Conservation (phyloP, 1,140 invertebrate species). For the Orchestia grillus region DNA sequence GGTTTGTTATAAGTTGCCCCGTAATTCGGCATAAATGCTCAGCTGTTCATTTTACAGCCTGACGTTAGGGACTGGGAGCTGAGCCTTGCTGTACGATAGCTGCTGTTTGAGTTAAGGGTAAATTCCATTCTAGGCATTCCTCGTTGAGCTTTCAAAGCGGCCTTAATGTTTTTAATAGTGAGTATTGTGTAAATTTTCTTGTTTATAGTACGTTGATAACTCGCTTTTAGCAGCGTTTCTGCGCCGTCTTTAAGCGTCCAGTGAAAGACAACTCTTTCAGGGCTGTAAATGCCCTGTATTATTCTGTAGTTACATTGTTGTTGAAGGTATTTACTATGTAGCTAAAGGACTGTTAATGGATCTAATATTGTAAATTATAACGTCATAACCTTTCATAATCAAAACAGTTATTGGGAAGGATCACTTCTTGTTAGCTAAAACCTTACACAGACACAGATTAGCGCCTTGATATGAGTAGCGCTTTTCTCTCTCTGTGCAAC, state of each 20-base stretch:
- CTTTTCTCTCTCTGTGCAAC: not conserved
- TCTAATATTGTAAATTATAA: not conserved
- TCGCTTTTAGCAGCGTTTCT: not conserved
- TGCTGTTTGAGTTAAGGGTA: not conserved
- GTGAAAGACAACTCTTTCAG: not conserved
- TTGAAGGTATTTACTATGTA: not conserved
- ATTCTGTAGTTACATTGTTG: not conserved
- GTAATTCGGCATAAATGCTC: not conserved
- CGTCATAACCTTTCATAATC: not conserved
- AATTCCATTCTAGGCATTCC: conserved; percentile 30
- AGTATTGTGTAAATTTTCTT: not conserved
- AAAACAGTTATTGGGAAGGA: not conserved
- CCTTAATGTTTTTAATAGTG: conserved; percentile 17
- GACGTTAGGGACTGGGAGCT: not conserved
- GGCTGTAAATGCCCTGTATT: not conserved
- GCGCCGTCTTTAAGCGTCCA: not conserved
- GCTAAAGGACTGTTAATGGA: not conserved
- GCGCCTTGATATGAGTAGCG: not conserved
- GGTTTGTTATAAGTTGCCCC: too few species aligned
- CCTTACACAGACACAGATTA: not conserved
- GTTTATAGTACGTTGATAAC: not conserved
- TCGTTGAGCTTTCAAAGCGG: conserved; percentile 40
- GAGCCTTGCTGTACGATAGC: not conserved
- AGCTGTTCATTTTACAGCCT: not conserved
- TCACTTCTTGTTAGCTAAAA: not conserved